These are phyloP conservation scores for Rhinoraja longicauda DNA, from an alignment of 2,797 vertebrate genomes.

Conservation along the genomic window DNA sequence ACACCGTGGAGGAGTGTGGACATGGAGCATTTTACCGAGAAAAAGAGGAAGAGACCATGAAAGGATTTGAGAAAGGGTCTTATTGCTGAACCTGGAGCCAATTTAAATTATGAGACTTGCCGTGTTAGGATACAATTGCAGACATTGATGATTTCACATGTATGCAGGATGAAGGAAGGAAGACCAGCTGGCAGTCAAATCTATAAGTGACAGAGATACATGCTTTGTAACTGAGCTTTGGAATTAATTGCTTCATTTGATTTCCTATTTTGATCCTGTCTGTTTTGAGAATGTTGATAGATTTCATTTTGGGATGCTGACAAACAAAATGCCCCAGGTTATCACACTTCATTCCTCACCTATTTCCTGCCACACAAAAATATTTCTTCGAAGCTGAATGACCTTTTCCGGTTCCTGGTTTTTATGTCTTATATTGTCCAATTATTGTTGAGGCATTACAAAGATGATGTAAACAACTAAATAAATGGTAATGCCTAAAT, in stretches of 20 bases:
- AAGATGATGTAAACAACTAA: neutral
- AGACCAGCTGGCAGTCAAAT: neutral
- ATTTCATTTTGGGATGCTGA: neutral
- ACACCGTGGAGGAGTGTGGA: too few species aligned
- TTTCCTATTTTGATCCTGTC: neutral
- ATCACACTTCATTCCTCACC: neutral
- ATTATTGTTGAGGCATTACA: neutral
- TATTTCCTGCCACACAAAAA: too few species aligned
- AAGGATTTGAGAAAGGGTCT: too few species aligned
- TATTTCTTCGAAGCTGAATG: too few species aligned
- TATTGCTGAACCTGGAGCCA: too few species aligned
- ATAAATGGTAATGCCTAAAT: neutral
- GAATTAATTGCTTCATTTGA: neutral
- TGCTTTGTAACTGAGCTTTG: neutral
- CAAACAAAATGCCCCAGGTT: neutral
- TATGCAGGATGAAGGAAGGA: too few species aligned
- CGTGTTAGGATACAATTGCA: too few species aligned
- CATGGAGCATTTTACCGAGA: too few species aligned
- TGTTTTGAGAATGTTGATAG: neutral
- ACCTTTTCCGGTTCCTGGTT: too few species aligned
- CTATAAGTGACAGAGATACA: neutral
- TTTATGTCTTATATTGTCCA: neutral
- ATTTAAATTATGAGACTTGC: too few species aligned
- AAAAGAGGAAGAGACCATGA: too few species aligned
- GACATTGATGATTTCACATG: too few species aligned